Evolutionary conservation across 2,113 vertebrate genomes (phyloP), one percentile per base, ranked within the genome.

Genomic region (Neotoma lepida): DNA sequence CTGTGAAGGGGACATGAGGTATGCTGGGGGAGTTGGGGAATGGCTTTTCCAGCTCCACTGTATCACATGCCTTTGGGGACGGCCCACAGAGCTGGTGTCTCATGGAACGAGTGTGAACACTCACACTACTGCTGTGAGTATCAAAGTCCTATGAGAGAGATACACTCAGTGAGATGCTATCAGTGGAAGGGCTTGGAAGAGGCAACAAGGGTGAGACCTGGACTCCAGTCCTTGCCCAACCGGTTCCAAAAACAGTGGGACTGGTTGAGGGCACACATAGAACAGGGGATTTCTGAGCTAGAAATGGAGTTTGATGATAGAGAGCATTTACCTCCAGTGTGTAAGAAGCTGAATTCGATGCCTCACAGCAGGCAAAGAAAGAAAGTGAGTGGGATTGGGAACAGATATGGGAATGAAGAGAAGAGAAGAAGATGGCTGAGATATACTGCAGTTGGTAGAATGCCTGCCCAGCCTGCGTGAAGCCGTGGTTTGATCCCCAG

Each of bases 171-270:
- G 51, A 51, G 51, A 14, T 51, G 54, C 56, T 35, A 17, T n/a
- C 49, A 74, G 3, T 49, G 41, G 46, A 58, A 18, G 51, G n/a
- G 15, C 20, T 14, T 33, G 33, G 58, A 76, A 63, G 39, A 84
- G 82, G 6, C 26, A n/a, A n/a, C 30, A 78, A 49, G n/a, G 51
- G 74, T 13, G 39, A 61, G 4, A 26, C 35, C 10, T 30, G 51
- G 41, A 44, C 84, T 54, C n/a, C 39, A 63, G 61, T n/a, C 56
- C 39, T 90, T 92, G 95, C 88, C 81, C 70, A 64, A 77, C 30
- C 30, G n/a, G 14, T 76, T 94, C 41, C 39, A n/a, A 33, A 58
- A 74, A 71, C 33, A 39, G 56, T 64, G 35, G 41, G 73, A 87
- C 28, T 68, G 9, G 54, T 64, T 77, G 49, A 15, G 24, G 66